phyloP scores from a whole-genome alignment of 30 jellyfish, hydroid and myxozoan species.

The Aurelia sp. region DNA sequence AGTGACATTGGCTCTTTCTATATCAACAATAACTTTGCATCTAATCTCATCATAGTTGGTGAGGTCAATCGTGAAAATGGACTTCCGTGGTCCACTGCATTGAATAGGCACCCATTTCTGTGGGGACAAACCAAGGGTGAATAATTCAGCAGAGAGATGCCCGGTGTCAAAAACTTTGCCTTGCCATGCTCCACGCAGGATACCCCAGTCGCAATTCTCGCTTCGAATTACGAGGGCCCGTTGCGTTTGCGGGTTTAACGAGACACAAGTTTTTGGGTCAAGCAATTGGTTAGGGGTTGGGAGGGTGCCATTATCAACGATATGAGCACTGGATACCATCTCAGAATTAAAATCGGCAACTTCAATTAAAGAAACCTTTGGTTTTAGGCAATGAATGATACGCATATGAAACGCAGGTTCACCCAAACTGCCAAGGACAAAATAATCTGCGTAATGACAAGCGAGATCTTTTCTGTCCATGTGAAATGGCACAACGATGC shows the following conservation, averaged over 20 bases:
- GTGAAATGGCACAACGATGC: constrained; percentile 52
- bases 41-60: background rate
- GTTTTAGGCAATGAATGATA: constrained; percentile 68
- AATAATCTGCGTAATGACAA: constrained; percentile 56
- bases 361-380: constrained; percentile 73
- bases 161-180: constrained; percentile 57
- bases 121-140: constrained; percentile 26
- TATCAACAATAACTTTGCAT: constrained; percentile 56
- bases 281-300: constrained; percentile 62
- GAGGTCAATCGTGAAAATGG: constrained; percentile 35
- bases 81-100: constrained; percentile 21
- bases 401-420: constrained; percentile 77
- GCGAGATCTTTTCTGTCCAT: constrained; percentile 21
- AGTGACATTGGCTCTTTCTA: constrained; percentile 32
- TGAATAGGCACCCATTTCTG: constrained; percentile 58
- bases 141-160: constrained; percentile 62
- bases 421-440: constrained; percentile 54
- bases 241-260: constrained; percentile 57
- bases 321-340: constrained; percentile 68
- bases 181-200: constrained; percentile 71
- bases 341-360: constrained; percentile 56
- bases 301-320: constrained; percentile 63
- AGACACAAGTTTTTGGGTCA: constrained; percentile 16
- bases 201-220: constrained; percentile 72
- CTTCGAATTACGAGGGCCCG: constrained; percentile 80